Conservation (phyloP, 2,888 invertebrate species). For the Cataglyphis altisquamis region DNA sequence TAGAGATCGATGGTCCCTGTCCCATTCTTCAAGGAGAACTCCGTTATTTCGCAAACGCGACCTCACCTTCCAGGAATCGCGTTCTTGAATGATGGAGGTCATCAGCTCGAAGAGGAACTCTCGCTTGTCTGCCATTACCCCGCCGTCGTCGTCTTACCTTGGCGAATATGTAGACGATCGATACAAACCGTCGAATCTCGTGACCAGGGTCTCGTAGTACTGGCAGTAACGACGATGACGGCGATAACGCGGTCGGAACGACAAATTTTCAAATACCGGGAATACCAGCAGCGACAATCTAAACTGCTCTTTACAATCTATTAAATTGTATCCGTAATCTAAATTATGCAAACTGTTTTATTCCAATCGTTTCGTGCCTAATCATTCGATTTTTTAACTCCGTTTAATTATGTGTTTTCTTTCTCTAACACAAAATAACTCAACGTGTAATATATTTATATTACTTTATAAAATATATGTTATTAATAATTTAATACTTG, state of each 20-base stretch:
- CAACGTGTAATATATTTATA: background rate
- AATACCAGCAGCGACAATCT: background rate
- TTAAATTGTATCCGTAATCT: background rate
- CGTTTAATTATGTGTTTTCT: background rate
- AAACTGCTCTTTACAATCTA: conserved; percentile 6
- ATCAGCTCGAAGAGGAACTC: conserved; percentile 61
- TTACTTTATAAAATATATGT: background rate
- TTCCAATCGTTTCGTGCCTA: background rate
- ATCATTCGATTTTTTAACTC: background rate
- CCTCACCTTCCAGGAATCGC: conserved; percentile 60
- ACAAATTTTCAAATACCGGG: conserved; percentile 3
- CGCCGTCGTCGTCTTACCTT: conserved; percentile 62
- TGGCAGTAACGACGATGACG: background rate
- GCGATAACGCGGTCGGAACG: background rate
- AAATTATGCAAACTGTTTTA: background rate
- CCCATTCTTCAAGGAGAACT: conserved; percentile 56
- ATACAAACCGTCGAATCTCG: conserved; percentile 52
- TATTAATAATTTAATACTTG: background rate
- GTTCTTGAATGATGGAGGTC: conserved; percentile 68
- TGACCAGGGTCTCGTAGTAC: conserved; percentile 3
- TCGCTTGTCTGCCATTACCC: conserved; percentile 45
- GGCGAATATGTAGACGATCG: conserved; percentile 65
- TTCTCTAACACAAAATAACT: background rate
- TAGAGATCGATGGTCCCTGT: conserved; percentile 50
- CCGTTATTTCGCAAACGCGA: conserved; percentile 62